Percentiles rank a stretch among this genome's conserved stretches.
Evolutionary conservation across 2,113 vertebrate species (phyloP).

Genomic region (Scophthalmus maximus): DNA sequence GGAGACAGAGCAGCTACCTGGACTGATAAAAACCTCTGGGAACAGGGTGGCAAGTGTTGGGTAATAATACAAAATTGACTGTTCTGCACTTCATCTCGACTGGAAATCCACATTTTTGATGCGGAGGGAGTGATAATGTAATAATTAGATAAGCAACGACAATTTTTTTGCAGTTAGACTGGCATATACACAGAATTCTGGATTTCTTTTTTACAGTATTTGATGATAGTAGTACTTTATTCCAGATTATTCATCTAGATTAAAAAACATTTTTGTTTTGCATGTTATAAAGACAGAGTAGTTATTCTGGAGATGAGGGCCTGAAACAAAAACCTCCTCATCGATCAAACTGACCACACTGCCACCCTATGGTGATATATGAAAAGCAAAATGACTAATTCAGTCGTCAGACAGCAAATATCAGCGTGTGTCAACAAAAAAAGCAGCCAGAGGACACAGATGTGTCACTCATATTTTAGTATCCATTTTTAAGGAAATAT

Average conservation of each 20-base stretch:
- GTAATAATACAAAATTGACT: slow-evolving; percentile 25
- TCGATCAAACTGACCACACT: slow-evolving; percentile 53
- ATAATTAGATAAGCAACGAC: background rate
- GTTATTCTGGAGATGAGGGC: background rate
- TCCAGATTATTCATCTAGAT: background rate
- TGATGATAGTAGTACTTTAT: background rate
- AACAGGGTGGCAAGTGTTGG: slow-evolving; percentile 18
- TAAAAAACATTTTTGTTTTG: background rate
- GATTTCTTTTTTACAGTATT: background rate
- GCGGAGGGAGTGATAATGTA: background rate
- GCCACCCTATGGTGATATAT: slow-evolving; percentile 71
- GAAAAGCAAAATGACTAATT: slow-evolving; percentile 23
- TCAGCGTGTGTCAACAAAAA: background rate
- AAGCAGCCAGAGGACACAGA: background rate
- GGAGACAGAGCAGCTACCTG: slow-evolving; percentile 32
- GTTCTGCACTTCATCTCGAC: background rate
- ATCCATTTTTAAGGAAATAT: slow-evolving; percentile 13
- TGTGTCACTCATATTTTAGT: background rate
- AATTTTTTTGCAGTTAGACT: background rate
- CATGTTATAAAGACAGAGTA: background rate
- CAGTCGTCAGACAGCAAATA: slow-evolving; percentile 14
- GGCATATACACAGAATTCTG: background rate
- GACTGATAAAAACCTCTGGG: slow-evolving; percentile 51
- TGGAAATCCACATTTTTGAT: slow-evolving; percentile 10
- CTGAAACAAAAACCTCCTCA: background rate